Evolutionary conservation across 2,113 vertebrate species (phyloP), one percentile per base, ranked within the genome.

Genomic region (Cochlearius cochlearius): DNA sequence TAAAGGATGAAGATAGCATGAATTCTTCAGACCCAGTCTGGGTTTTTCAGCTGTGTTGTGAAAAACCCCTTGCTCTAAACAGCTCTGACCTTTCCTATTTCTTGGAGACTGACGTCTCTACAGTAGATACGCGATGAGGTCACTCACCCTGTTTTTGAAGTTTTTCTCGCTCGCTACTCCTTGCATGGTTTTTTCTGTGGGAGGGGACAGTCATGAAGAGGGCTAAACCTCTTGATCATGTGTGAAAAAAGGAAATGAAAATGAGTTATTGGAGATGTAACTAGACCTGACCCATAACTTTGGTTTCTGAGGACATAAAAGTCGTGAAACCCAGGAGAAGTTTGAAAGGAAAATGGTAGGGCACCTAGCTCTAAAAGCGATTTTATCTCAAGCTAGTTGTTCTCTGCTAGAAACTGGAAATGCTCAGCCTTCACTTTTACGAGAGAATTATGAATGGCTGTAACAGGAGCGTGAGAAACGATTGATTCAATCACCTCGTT

Each of bases 191-290:
- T 96, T 90, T 95, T 91, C 88, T 93, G 96, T 97, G 95, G 96
- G 96, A 96, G 96, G 97, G 95, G 85, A 93, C 86, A 96, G 93
- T 95, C 87, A 92, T 53, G 72, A 96, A 93, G 55, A 91, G 7
- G 90, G 84, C 77, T 95, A 93, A 95, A 93, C 45, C 74, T 96
- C 92, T 77, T 59, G 74, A 94, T 94, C 81, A 93, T 96, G 91
- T 85, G 88, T 85, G 78, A 95, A 97, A 98, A 97, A 96, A 96
- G 95, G 96, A 98, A 97, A 96, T 92, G 95, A 94, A 94, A 95
- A 83, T 27, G 79, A 94, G 25, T 68, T 90, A 75, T 67, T 81
- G 60, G 60, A 88, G 88, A 56, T 68, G 38, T 59, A 92, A 80
- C 45, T 43, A 78, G 84, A 47, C 84, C 90, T 85, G 60, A 91